Base-by-base conservation (phyloP, 2,888 invertebrate genomes). In the Microctonus brassicae region DNA sequence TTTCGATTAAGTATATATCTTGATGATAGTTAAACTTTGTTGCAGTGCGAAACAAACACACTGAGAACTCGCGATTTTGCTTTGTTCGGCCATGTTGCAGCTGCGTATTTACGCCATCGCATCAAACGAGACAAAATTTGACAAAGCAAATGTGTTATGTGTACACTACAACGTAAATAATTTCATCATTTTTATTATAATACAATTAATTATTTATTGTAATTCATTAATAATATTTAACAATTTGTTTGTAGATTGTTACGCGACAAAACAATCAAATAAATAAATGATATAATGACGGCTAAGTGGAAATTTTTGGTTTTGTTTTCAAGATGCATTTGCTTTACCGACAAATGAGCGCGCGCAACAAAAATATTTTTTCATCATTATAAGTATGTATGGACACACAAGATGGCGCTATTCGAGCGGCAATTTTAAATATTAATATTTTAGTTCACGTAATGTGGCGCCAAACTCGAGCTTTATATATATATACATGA, bases 71-170 rank as follows among this genome's bases (percentile, higher is more conserved):
- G 77, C 73, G 74, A 74, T 76, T 78, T 75, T 73, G 76, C 76
- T 75, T 73, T 70, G 69, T 76, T 82, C 84, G 75, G 85, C 85
- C 84, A 85, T 85, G 82, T 85, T 85, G 84, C 84, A 85, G 84
- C 82, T 85, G 83, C 81, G 82, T 85, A 84, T 84, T 85, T 83
- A 74, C 73, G 69, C 75, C 73, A 75, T 76, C 58, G 26, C 55
- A 55, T 24, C 55, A 24, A 55, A 34, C 17, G 24, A 24, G 5
- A 55, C 22, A 4, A 26, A 22, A n/a, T n/a, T 55, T 55, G 26
- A 55, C 55, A 55, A 55, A 55, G 26, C 55, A 1, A 11, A 11
- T 24, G 9, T 20, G 10, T 20, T 55, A 26, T 24, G n/a, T 24
- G 1, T 7, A 65, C 29, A 13, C 24, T 17, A 36, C 7, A 58